A percentile compares a stretch with the other conserved stretches of the same genome.
Evolutionary conservation across 2,797 vertebrate species (phyloP).

Genomic region (Rhinoraja longicauda): DNA sequence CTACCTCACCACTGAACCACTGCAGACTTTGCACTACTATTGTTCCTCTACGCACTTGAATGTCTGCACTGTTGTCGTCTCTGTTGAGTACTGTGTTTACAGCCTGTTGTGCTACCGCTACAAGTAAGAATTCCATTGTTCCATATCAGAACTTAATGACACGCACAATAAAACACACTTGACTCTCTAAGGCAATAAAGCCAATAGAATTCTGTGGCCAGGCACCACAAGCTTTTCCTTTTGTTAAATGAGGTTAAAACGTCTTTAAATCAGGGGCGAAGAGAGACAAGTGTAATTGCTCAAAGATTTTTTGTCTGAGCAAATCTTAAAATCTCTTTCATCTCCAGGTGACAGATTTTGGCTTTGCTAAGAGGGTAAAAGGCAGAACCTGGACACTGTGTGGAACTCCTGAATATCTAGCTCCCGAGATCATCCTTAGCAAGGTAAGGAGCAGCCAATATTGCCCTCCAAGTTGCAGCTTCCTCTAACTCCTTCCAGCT

Average conservation of each 20-base stretch:
- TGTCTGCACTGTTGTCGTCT: no score
- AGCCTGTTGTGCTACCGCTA: no score
- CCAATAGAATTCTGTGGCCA: neutral
- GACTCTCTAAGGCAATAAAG: neutral
- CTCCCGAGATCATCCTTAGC: constrained; percentile 84
- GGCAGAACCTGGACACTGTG: constrained; percentile 89
- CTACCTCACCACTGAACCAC: no score
- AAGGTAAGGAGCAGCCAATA: constrained; percentile 56
- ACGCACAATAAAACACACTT: no score
- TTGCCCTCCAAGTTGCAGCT: neutral
- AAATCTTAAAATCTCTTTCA: constrained; percentile 28
- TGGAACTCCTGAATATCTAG: constrained; percentile 83
- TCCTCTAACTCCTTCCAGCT: neutral
- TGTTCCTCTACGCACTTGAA: no score
- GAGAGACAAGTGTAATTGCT: neutral
- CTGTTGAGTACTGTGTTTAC: no score
- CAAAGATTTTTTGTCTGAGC: neutral
- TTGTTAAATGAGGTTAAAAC: no score
- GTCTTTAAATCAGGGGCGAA: no score
- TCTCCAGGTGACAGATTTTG: constrained; percentile 82
- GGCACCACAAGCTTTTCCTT: neutral
- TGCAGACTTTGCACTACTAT: no score
- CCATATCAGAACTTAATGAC: no score
- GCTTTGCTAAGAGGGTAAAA: constrained; percentile 86
- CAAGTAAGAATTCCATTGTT: no score